Percentiles rank a stretch among this genome's conserved stretches.
Conservation (phyloP, 2,797 vertebrate species). For the Tenualosa ilisha region DNA sequence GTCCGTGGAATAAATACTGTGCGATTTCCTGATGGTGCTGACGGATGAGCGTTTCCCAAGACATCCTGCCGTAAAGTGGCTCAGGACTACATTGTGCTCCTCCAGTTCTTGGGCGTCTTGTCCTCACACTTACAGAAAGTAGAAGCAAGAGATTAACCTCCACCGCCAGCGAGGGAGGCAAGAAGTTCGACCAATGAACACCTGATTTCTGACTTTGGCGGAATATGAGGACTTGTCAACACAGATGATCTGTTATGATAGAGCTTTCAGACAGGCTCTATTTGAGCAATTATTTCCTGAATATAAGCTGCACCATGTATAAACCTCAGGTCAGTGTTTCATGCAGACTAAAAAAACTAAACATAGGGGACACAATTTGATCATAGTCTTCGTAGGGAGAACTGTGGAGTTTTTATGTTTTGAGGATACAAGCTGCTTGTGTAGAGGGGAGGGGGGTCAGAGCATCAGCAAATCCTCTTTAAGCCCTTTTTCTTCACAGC, state of each 20-base stretch:
- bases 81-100: background rate
- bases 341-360: no score
- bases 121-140: background rate
- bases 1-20: slow-evolving; percentile 11
- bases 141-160: background rate
- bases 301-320: background rate
- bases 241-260: slow-evolving; percentile 22
- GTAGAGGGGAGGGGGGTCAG: slow-evolving; percentile 29
- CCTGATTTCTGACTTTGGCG: slow-evolving; percentile 7
- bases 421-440: background rate
- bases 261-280: background rate
- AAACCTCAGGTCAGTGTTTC: no score
- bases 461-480: slow-evolving; percentile 60
- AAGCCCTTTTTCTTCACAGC: slow-evolving; percentile 54
- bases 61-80: slow-evolving; percentile 8
- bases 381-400: background rate
- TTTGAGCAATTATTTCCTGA: background rate
- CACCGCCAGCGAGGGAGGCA: background rate
- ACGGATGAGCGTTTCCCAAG: slow-evolving; percentile 21
- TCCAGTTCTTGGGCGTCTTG: background rate
- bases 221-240: slow-evolving; percentile 20
- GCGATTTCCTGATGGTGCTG: slow-evolving; percentile 10
- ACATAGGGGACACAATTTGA: background rate
- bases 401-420: background rate
- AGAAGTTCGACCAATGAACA: background rate